Percentiles rank a stretch among this genome's conserved stretches.
Evolutionary conservation across 2,113 vertebrate genomes (phyloP).

Genomic region (Excalfactoria chinensis): DNA sequence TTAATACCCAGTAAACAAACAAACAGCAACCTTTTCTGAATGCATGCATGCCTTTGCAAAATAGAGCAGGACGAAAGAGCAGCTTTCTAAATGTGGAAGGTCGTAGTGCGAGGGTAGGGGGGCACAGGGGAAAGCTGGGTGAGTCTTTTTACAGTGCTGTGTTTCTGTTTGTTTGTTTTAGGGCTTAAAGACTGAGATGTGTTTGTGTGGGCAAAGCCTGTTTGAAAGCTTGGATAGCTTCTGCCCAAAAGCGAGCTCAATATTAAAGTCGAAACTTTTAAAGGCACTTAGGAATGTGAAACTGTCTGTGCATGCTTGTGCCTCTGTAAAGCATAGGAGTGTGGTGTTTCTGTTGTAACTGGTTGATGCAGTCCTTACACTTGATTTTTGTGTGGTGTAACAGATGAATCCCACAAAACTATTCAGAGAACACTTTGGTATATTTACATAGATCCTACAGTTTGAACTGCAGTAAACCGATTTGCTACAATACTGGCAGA

Average conservation of each 20-base stretch:
- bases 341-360: fast-evolving
- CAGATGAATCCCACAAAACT: not conserved
- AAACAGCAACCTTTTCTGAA: not conserved
- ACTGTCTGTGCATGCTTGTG: not conserved
- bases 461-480: not conserved
- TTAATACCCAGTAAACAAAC: not conserved
- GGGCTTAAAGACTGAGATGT: not conserved
- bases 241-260: not conserved
- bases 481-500: not conserved
- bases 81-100: not conserved
- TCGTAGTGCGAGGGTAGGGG: not conserved
- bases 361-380: not conserved
- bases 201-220: not conserved
- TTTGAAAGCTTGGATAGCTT: not conserved
- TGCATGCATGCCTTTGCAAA: not conserved
- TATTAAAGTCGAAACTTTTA: not conserved
- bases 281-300: not conserved
- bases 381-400: not conserved
- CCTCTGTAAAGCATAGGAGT: not conserved
- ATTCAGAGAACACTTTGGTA: not conserved
- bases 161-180: not conserved
- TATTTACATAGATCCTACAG: not conserved
- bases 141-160: not conserved
- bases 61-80: slow-evolving; percentile 31
- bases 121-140: not conserved